A percentile compares a stretch with the other conserved stretches of the same genome.
These are phyloP conservation scores for Semicossyphus pulcher DNA, from an alignment of 2,113 vertebrate genomes.

Conservation along the genomic window DNA sequence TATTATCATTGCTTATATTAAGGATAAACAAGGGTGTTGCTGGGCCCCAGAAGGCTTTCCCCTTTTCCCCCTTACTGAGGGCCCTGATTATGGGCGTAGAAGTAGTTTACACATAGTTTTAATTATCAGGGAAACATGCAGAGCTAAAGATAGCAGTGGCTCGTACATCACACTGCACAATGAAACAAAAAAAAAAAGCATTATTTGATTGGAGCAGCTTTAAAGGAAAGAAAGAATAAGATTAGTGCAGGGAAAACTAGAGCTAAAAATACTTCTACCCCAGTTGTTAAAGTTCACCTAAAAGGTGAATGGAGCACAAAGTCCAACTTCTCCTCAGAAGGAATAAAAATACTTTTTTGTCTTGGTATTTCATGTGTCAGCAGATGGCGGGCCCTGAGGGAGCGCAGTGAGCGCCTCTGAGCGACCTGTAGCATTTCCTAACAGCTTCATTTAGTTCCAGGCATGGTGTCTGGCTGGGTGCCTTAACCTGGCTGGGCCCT, in stretches of 20 bases:
- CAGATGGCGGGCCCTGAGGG: conserved; percentile 37
- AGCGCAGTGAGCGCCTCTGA: conserved; percentile 27
- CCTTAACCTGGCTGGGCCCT: conserved; percentile 68
- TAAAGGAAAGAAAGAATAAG: background rate
- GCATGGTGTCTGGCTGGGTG: conserved; percentile 69
- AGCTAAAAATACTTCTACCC: background rate
- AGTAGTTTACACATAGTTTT: too few species aligned
- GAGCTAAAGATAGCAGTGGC: too few species aligned
- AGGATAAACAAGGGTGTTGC: too few species aligned
- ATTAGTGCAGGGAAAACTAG: background rate
- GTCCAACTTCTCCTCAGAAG: conserved; percentile 26
- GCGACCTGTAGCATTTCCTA: conserved; percentile 69
- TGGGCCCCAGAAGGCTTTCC: too few species aligned
- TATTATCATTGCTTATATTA: too few species aligned
- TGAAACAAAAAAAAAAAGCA: too few species aligned
- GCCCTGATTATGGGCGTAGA: too few species aligned
- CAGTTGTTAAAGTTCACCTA: background rate
- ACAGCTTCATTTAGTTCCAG: conserved; percentile 77
- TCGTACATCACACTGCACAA: too few species aligned
- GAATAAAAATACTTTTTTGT: conserved; percentile 18
- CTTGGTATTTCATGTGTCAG: conserved; percentile 35
- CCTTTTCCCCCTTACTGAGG: too few species aligned
- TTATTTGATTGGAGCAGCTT: background rate
- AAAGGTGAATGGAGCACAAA: conserved; percentile 1
- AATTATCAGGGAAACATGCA: too few species aligned